Base-by-base conservation (phyloP, 2,797 vertebrate genomes). In the Chiroxiphia lanceolata region DNA sequence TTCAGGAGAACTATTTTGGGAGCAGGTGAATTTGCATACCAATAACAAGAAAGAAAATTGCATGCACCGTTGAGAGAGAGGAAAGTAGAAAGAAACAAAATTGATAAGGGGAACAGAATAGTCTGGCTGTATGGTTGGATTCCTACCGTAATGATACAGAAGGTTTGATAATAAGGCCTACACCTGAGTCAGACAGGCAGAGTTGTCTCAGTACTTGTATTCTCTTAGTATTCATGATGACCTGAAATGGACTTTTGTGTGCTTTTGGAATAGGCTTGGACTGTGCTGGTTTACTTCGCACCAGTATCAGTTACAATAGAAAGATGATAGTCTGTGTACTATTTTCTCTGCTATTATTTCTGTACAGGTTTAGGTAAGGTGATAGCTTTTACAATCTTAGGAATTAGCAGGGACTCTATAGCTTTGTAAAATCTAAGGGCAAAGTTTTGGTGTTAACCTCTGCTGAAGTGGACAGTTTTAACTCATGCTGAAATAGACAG, bases 1-100 rank as follows among this genome's bases (percentile, higher is more conserved):
- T 87, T 87, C 83, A 91, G 53, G 34, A 93, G 75, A 95, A 72
- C 57, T 93, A 80, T 93, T 94, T 90, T 96, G n/a, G 57, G 68
- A 91, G 51, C 75, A 93, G 48, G 83, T 91, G 71, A 84, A 91
- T 89, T 95, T 96, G 91, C 75, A 96, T 90, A 95, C 70, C 85
- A 78, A 87, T 87, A 84, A 93, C 88, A 76, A 65, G 94, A 92
- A 82, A 81, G 47, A 42, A 63, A 91, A 90, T 94, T 94, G 81
- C 64, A 69, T 44, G 51, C 83, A 72, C 69, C 0, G 1, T 84
- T 86, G 83, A 95, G 90, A 90, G 51, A 90, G 34, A 65, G 56
- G 44, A 57, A 93, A 85, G 45, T 19, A 72, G 34, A 81, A 91
- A 83, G 72, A 87, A 50, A 29, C 27, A 68, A 74, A 92, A 83